Conservation (phyloP, 2,888 invertebrate genomes). For the Tenthredo scrophulariae region DNA sequence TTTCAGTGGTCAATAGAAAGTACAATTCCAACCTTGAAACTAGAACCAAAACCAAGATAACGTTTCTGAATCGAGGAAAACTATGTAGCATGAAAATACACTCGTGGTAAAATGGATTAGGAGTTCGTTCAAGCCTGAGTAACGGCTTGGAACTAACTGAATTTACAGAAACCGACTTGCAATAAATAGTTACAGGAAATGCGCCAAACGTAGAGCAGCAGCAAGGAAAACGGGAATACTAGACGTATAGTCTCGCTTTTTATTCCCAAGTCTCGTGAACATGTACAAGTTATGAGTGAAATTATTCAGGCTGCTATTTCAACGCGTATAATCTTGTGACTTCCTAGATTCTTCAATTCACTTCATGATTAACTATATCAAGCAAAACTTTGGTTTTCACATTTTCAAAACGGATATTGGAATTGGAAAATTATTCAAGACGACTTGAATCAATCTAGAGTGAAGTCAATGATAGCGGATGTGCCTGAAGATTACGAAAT, state of each 20-base stretch:
- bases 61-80: not conserved
- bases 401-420: not conserved
- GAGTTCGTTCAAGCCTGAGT: slow-evolving; percentile 22
- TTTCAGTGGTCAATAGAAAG: not conserved
- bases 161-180: not conserved
- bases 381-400: not conserved
- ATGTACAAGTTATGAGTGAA: slow-evolving; percentile 7
- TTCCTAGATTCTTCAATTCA: not conserved
- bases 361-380: not conserved
- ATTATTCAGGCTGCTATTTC: slow-evolving; percentile 5
- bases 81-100: slow-evolving; percentile 20
- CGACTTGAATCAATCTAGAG: not conserved
- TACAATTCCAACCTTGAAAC: not conserved
- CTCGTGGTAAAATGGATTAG: slow-evolving; percentile 12
- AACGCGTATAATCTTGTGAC: not conserved
- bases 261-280: not conserved
- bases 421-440: slow-evolving; percentile 1
- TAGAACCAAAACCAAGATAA: not conserved
- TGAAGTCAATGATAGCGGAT: not conserved
- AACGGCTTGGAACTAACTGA: slow-evolving; percentile 39
- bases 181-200: slow-evolving; percentile 16
- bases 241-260: not conserved
- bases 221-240: not conserved
- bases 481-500: not conserved
- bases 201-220: not conserved